Base-by-base conservation (phyloP, 2,888 invertebrate species). In the Oligia latruncula region DNA sequence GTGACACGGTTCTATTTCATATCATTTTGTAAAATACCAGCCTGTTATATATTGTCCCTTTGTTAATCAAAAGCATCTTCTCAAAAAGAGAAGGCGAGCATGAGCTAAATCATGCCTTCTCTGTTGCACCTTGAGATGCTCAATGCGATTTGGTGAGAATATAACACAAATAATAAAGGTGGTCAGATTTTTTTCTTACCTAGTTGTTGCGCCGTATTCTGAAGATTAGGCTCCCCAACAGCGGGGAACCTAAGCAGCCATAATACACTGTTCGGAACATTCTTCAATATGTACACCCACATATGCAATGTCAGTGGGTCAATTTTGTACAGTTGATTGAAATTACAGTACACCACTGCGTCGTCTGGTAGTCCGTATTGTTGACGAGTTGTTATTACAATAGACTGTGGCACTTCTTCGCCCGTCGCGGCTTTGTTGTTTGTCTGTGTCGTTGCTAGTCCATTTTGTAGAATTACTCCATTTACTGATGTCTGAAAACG, bases 301-400 rank as follows among this genome's bases (percentile, higher is more conserved):
- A 99, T 99, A 90, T 99, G 98, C 77, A 99, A 97, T 0, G 99
- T 99, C 82, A 98, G 96, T 0, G 99, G 99, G 96, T 99, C 99
- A 87, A 99, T 99, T 97, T 99, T 99, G 96, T 99, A 99, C 81
- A 99, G 97, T 93, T 99, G 99, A 97, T 99, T 99, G 96, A 99
- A 99, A 96, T 99, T 99, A 94, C 99, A 99, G 94, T 99, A 99
- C 4, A 99, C 99, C 71, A 99, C 98, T 0, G 99, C 99, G 89
- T 99, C 99, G 90, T 99, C 99, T 0, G 99, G 99, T 81, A 99
- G 95, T 15, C 99, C 98, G 94, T 99, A 99, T 94, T 99, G 99
- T 92, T 99, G 98, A 73, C 99, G 97, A 1, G 99, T 99, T 2
- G 99, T 99, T 82, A 99, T 98, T 29, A 99, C 99, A 90, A 99